Evolutionary conservation across 2,888 invertebrate species (phyloP).

Genomic region (Rosalia funebris): DNA sequence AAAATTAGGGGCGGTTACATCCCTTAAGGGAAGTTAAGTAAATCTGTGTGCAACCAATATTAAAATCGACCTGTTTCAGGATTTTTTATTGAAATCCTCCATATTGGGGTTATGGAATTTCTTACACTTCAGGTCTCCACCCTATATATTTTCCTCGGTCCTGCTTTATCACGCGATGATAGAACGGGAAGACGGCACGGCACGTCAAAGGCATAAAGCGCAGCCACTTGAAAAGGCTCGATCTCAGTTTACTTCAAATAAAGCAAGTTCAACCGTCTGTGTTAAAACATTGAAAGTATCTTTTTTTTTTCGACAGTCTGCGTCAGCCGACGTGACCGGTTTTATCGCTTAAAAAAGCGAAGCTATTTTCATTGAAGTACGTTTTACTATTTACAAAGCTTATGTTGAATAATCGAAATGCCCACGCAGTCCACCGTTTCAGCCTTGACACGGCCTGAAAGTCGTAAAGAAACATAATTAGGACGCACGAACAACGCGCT

Average conservation of each 20-base stretch:
- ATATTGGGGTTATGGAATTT: too few relatives aligned
- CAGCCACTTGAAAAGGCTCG: too few relatives aligned
- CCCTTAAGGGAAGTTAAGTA: too few relatives aligned
- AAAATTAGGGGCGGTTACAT: too few relatives aligned
- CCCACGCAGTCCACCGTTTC: constrained; percentile 3
- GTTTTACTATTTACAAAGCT: background rate
- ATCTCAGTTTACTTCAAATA: background rate
- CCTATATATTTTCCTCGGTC: too few relatives aligned
- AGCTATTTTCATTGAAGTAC: constrained; percentile 6
- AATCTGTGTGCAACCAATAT: too few relatives aligned
- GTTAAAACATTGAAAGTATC: background rate
- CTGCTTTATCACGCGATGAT: too few relatives aligned
- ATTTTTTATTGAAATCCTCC: too few relatives aligned
- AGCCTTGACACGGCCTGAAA: constrained; percentile 20
- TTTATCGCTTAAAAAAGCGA: background rate
- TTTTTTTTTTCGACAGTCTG: background rate
- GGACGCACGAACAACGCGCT: constrained; percentile 5
- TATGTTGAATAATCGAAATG: constrained; percentile 7
- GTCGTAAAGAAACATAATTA: constrained; percentile 16
- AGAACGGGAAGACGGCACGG: too few relatives aligned
- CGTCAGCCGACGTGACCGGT: background rate
- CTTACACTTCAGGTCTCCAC: too few relatives aligned
- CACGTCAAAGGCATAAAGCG: too few relatives aligned
- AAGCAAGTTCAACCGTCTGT: background rate
- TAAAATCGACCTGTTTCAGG: too few relatives aligned